Conservation (phyloP, 2,113 vertebrate species). For the Tor tambroides region DNA sequence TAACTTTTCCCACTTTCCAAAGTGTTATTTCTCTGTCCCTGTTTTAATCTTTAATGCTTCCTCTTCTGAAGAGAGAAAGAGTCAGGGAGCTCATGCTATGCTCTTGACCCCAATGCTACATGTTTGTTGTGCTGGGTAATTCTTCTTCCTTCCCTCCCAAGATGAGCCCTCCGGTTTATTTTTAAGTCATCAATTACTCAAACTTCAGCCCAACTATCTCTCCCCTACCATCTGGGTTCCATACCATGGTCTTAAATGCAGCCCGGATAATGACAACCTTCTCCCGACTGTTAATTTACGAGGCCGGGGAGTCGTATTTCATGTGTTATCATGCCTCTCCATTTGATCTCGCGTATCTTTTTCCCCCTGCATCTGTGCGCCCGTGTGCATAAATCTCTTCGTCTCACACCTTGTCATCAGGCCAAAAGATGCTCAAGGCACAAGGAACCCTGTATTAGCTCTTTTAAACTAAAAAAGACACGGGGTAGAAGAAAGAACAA, state of each 20-base stretch:
- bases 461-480: conserved; percentile 64
- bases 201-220: conserved; percentile 87
- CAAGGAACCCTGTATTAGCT: conserved; percentile 82
- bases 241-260: conserved; percentile 87
- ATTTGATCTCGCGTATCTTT: conserved; percentile 90
- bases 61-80: conserved; percentile 35
- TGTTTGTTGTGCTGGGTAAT: conserved; percentile 71
- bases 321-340: conserved; percentile 89
- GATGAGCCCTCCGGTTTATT: conserved; percentile 85
- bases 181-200: conserved; percentile 96
- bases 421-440: conserved; percentile 82
- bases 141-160: conserved; percentile 81
- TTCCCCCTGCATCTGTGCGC: conserved; percentile 86
- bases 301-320: conserved; percentile 86
- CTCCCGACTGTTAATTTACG: conserved; percentile 91
- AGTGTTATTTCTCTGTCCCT: conserved; percentile 48
- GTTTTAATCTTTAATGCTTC: conserved; percentile 47
- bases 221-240: conserved; percentile 89
- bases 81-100: conserved; percentile 49
- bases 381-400: conserved; percentile 90
- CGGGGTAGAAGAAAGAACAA: conserved; percentile 32
- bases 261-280: conserved; percentile 93
- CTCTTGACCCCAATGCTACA: conserved; percentile 70
- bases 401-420: conserved; percentile 81
- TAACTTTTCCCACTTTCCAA: conserved; percentile 47